These are phyloP conservation scores for Drosophila rellima DNA, from an alignment of 2,888 invertebrate genomes.

Conservation along the genomic window DNA sequence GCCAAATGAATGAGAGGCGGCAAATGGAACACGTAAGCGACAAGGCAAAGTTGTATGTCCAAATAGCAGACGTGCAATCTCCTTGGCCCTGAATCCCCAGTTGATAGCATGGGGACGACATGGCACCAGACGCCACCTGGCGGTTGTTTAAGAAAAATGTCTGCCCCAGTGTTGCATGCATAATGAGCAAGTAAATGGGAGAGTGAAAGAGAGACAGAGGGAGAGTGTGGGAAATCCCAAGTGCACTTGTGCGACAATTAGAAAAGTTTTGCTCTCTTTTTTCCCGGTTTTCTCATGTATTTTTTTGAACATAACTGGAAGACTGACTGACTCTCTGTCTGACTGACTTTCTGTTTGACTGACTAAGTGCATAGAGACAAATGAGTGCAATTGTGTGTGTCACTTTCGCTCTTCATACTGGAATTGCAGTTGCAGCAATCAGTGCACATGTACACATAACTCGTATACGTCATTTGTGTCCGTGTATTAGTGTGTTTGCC, in stretches of 20 bases:
- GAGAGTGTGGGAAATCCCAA: constrained; percentile 19
- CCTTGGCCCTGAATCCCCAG: constrained; percentile 43
- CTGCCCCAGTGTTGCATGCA: constrained; percentile 73
- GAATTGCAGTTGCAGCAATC: constrained; percentile 19
- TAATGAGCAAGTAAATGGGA: constrained; percentile 53
- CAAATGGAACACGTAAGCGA: constrained; percentile 65
- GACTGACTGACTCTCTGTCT: constrained; percentile 27
- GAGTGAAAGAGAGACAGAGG: neutral
- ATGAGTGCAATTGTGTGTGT: constrained; percentile 63
- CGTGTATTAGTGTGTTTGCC: neutral
- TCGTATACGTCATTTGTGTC: neutral
- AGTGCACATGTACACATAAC: constrained; percentile 11
- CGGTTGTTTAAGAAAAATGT: constrained; percentile 64
- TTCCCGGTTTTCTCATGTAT: neutral
- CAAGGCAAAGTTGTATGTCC: constrained; percentile 69
- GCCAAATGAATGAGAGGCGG: constrained; percentile 1
- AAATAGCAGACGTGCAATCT: constrained; percentile 71
- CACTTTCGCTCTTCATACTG: constrained; percentile 59
- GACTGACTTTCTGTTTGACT: constrained; percentile 13
- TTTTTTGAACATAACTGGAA: neutral
- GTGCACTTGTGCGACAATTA: constrained; percentile 73
- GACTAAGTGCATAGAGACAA: constrained; percentile 46
- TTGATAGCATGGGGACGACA: constrained; percentile 1
- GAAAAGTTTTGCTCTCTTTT: constrained; percentile 51
- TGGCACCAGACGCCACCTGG: constrained; percentile 45